Conservation (phyloP, 2,888 invertebrate species). For the Serrognathus titanus region DNA sequence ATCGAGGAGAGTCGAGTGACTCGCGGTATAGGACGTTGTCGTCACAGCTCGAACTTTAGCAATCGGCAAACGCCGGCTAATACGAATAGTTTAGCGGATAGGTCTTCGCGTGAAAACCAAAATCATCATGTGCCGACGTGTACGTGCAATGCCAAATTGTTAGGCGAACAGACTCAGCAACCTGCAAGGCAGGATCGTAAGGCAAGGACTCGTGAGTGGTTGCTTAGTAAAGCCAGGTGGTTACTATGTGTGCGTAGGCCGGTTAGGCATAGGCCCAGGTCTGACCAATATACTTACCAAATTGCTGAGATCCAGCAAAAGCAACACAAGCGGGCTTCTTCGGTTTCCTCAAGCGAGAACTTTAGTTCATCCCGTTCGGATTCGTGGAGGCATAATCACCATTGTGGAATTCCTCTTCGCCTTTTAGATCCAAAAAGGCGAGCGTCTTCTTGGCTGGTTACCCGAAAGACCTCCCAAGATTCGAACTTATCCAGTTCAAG, state of each 20-base stretch:
- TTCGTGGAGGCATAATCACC: slow-evolving; percentile 75
- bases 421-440: slow-evolving; percentile 73
- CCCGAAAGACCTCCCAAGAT: slow-evolving; percentile 89
- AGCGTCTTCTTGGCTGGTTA: slow-evolving; percentile 84
- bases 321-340: slow-evolving; percentile 73
- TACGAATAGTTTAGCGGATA: slow-evolving; percentile 78
- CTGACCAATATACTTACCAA: slow-evolving; percentile 70
- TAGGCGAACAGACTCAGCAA: slow-evolving; percentile 45
- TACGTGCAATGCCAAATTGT: slow-evolving; percentile 55
- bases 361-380: slow-evolving; percentile 86
- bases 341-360: slow-evolving; percentile 85
- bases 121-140: slow-evolving; percentile 57
- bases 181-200: slow-evolving; percentile 38
- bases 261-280: slow-evolving; percentile 49
- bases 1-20: slow-evolving; percentile 93
- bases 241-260: slow-evolving; percentile 48
- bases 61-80: slow-evolving; percentile 84
- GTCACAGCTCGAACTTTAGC: slow-evolving; percentile 84
- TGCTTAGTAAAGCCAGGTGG: slow-evolving; percentile 50
- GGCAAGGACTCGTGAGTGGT: slow-evolving; percentile 45
- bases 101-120: slow-evolving; percentile 71
- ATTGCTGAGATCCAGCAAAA: slow-evolving; percentile 74
- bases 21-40: slow-evolving; percentile 79
- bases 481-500: slow-evolving; percentile 86
- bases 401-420: slow-evolving; percentile 73